Evolutionary conservation across 92 coral and sea anemone genomes (phyloP).

Genomic region (Phenganax subtilis): DNA sequence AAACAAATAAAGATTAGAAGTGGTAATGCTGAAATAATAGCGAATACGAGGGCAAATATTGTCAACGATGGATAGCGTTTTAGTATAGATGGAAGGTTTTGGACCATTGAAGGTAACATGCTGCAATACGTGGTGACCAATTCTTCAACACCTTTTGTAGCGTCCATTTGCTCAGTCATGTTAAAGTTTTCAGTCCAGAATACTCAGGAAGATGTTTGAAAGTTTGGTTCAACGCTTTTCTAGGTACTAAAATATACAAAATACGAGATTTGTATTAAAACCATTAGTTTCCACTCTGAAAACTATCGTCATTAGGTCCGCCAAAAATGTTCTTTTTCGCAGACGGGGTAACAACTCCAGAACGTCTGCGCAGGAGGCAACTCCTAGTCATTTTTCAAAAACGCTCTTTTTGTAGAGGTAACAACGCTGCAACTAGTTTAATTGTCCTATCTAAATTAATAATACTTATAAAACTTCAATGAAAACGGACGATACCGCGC

Average conservation of each 20-base stretch:
- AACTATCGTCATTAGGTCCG: too few relatives aligned
- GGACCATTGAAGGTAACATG: constrained; percentile 4
- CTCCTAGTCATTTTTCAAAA: too few relatives aligned
- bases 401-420: too few relatives aligned
- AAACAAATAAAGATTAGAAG: constrained; percentile 57
- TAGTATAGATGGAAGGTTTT: constrained; percentile 29
- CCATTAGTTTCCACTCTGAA: too few relatives aligned
- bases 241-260: not conserved
- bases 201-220: not conserved
- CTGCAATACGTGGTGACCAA: not conserved
- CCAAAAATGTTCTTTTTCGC: too few relatives aligned
- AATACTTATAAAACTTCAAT: too few relatives aligned
- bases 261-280: too few relatives aligned
- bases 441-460: too few relatives aligned
- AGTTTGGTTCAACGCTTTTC: not conserved
- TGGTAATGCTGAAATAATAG: constrained; percentile 56
- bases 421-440: too few relatives aligned
- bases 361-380: too few relatives aligned
- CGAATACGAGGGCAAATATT: constrained; percentile 49
- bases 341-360: too few relatives aligned
- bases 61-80: constrained; percentile 57
- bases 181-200: not conserved
- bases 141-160: constrained; percentile 19
- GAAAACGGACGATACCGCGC: too few relatives aligned
- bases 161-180: not conserved